Evolutionary conservation across 2,888 invertebrate species (phyloP).

Genomic region (Oxyteleia sp.): DNA sequence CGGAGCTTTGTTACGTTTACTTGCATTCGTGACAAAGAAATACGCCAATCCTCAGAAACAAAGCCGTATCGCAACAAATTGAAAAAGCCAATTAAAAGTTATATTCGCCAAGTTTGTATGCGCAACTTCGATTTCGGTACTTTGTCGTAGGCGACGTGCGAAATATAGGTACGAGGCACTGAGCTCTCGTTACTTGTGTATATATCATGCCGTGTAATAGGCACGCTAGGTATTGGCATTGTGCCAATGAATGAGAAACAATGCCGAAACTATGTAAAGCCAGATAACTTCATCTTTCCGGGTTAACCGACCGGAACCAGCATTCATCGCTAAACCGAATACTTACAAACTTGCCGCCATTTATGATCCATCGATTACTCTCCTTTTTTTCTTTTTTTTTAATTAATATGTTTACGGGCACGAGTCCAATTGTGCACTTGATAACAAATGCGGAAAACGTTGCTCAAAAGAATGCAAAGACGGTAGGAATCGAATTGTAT

Average conservation of each 20-base stretch:
- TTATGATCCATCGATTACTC: slow-evolving; percentile 52
- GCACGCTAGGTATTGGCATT: slow-evolving; percentile 78
- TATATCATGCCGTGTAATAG: slow-evolving; percentile 60
- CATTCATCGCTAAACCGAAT: slow-evolving; percentile 63
- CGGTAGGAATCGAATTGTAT: neutral
- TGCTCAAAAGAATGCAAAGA: slow-evolving; percentile 12
- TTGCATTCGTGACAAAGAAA: slow-evolving; percentile 46
- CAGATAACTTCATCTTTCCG: slow-evolving; percentile 81
- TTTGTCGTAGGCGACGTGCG: slow-evolving; percentile 54
- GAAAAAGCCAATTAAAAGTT: slow-evolving; percentile 74
- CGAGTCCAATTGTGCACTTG: slow-evolving; percentile 11
- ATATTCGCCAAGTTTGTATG: slow-evolving; percentile 60
- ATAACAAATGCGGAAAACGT: slow-evolving; percentile 10
- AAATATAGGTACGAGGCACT: slow-evolving; percentile 44
- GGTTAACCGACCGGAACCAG: slow-evolving; percentile 79
- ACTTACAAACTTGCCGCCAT: slow-evolving; percentile 50
- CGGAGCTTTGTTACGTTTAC: slow-evolving; percentile 32
- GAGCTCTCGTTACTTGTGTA: slow-evolving; percentile 50
- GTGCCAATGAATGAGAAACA: slow-evolving; percentile 83
- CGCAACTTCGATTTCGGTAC: slow-evolving; percentile 48
- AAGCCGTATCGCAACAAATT: slow-evolving; percentile 55
- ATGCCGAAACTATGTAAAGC: slow-evolving; percentile 83
- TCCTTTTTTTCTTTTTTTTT: slow-evolving; percentile 37
- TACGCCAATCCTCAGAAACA: slow-evolving; percentile 39
- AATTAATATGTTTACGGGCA: slow-evolving; percentile 42